phyloP scores from a whole-genome alignment of 2,113 vertebrate genomes.

The Macrotus californicus region DNA sequence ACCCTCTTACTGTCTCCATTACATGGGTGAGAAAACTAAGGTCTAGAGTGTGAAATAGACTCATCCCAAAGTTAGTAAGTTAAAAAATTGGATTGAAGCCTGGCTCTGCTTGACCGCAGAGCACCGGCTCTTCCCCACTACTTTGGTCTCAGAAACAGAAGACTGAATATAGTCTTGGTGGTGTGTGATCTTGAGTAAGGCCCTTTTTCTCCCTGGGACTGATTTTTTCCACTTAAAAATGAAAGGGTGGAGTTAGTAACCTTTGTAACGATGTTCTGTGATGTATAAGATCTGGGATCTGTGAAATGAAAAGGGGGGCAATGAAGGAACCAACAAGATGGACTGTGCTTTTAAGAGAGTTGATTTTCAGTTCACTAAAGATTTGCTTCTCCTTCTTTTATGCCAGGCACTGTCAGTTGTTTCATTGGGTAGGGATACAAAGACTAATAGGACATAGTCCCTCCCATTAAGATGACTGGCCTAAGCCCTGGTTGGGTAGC shows the following conservation, averaged over 20 bases:
- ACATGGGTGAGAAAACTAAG: not conserved
- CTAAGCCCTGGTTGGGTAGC: not conserved
- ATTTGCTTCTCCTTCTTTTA: not conserved
- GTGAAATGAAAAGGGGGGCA: not conserved
- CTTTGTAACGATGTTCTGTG: not conserved
- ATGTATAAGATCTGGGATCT: not conserved
- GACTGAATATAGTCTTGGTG: not conserved
- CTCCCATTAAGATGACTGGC: not conserved
- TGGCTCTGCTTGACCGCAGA: not conserved
- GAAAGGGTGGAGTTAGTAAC: not conserved
- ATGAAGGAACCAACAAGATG: not conserved
- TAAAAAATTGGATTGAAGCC: slow-evolving; percentile 29
- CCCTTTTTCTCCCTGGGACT: not conserved
- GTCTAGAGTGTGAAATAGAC: not conserved
- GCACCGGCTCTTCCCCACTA: not conserved
- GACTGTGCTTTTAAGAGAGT: not conserved
- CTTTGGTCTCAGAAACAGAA: not conserved
- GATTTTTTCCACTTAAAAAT: not conserved
- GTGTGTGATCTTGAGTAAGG: not conserved
- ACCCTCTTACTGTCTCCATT: not conserved
- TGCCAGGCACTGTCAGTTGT: not conserved
- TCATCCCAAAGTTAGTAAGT: not conserved
- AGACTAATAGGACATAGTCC: not conserved
- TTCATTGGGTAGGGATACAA: not conserved
- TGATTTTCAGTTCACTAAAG: slow-evolving; percentile 8